Conservation (phyloP, 2,888 invertebrate genomes). For the Catocala sponsa region DNA sequence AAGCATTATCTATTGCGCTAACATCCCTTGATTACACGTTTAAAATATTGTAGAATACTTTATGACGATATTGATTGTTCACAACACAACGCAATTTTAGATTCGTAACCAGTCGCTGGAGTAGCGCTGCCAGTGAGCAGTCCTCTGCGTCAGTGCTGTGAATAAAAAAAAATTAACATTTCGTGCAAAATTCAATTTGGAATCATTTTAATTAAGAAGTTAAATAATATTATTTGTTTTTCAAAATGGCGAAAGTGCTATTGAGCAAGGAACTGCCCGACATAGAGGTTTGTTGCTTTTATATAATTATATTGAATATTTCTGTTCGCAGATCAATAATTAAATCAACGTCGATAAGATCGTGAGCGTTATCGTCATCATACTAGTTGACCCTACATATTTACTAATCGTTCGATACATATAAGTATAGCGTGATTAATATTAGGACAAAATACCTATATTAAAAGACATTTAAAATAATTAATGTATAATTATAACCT, state of each 20-base stretch:
- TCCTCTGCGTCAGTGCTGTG: constrained; percentile 67
- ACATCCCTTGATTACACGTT: too few species aligned
- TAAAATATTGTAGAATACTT: too few species aligned
- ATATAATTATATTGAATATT: constrained; percentile 10
- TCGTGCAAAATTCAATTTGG: constrained; percentile 14
- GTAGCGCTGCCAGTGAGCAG: constrained; percentile 86
- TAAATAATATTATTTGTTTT: constrained; percentile 31
- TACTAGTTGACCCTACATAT: neutral
- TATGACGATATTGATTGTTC: neutral
- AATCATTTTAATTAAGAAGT: neutral
- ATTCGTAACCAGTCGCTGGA: constrained; percentile 74
- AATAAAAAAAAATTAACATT: constrained; percentile 18
- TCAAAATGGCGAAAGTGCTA: constrained; percentile 81
- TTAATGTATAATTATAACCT: too few species aligned
- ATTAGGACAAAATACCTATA: too few species aligned
- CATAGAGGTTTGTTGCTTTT: constrained; percentile 91
- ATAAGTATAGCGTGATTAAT: too few species aligned
- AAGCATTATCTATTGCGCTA: too few species aligned
- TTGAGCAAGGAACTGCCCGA: constrained; percentile 93
- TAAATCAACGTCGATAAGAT: constrained; percentile 5
- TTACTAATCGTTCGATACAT: too few species aligned
- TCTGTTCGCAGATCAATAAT: constrained; percentile 10
- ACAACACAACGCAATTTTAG: constrained; percentile 26
- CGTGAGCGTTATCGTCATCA: neutral
- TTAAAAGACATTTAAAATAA: too few species aligned